Percentiles rank a stretch among this genome's conserved stretches.
phyloP scores from a whole-genome alignment of 2,113 vertebrate genomes.

The Thalassarche chlororhynchos region DNA sequence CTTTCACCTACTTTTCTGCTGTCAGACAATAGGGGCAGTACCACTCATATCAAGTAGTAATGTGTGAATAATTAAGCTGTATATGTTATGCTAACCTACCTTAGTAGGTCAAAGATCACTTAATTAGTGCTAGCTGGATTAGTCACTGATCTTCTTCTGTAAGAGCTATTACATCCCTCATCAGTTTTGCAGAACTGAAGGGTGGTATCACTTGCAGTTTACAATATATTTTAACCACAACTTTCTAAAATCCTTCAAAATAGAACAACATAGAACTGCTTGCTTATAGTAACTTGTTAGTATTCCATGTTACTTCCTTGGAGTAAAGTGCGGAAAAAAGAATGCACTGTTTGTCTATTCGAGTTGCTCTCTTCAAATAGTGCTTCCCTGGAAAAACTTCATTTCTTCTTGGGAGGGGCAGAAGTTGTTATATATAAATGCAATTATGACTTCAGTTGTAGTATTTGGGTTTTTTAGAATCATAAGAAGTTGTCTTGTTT shows the following conservation, averaged over 20 bases:
- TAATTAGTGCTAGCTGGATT: conserved; percentile 10
- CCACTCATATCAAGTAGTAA: conserved; percentile 10
- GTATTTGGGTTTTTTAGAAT: neutral
- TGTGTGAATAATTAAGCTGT: conserved; percentile 49
- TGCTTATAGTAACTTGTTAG: neutral
- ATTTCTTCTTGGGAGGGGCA: neutral
- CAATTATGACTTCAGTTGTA: neutral
- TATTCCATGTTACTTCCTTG: neutral
- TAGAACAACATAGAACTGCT: neutral
- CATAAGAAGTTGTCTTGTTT: neutral
- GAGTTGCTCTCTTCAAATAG: neutral
- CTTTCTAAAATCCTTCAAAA: neutral
- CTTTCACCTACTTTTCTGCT: conserved; percentile 18
- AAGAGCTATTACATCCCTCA: neutral
- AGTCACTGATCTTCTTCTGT: neutral
- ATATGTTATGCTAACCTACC: neutral
- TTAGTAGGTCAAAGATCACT: conserved; percentile 48
- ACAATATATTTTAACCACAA: neutral
- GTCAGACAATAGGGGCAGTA: neutral
- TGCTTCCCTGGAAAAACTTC: neutral
- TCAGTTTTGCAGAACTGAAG: neutral
- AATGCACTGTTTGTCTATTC: neutral
- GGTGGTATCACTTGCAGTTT: neutral
- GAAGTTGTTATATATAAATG: neutral
- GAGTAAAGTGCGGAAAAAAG: neutral